These are phyloP conservation scores for Hipparchia sbordonii DNA, from an alignment of 2,888 invertebrate species.

Conservation along the genomic window DNA sequence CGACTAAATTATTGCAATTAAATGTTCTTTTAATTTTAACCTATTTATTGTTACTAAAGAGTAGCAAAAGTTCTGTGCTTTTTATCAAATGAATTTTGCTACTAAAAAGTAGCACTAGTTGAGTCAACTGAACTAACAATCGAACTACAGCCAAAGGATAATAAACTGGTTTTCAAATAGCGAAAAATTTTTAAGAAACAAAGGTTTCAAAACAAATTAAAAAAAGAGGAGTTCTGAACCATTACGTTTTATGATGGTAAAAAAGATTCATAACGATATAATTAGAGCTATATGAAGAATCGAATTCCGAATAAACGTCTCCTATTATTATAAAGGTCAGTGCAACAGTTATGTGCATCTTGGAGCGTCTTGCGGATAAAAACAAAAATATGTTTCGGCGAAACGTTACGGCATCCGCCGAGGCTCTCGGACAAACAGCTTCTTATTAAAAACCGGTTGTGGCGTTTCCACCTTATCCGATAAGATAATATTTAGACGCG, in stretches of 20 bases:
- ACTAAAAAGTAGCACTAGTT: no score
- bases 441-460: slow-evolving; percentile 43
- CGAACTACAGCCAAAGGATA: background rate
- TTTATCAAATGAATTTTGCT: no score
- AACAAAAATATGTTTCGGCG: slow-evolving; percentile 43
- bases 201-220: background rate
- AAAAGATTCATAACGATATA: slow-evolving; percentile 17
- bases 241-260: slow-evolving; percentile 12
- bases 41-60: no score
- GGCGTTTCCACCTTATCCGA: background rate
- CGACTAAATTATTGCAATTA: no score
- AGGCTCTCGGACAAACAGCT: slow-evolving; percentile 36
- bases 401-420: slow-evolving; percentile 40
- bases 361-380: slow-evolving; percentile 37
- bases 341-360: slow-evolving; percentile 31
- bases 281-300: slow-evolving; percentile 8
- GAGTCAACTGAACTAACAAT: background rate
- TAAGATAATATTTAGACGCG: background rate
- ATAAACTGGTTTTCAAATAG: background rate
- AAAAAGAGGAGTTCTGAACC: slow-evolving; percentile 25
- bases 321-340: slow-evolving; percentile 27
- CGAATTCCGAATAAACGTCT: slow-evolving; percentile 15
- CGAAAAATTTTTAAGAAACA: background rate
- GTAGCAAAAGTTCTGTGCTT: no score
- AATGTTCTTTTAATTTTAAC: no score